Conservation (phyloP, 1,140 invertebrate genomes). For the Megalonaias nervosa region DNA sequence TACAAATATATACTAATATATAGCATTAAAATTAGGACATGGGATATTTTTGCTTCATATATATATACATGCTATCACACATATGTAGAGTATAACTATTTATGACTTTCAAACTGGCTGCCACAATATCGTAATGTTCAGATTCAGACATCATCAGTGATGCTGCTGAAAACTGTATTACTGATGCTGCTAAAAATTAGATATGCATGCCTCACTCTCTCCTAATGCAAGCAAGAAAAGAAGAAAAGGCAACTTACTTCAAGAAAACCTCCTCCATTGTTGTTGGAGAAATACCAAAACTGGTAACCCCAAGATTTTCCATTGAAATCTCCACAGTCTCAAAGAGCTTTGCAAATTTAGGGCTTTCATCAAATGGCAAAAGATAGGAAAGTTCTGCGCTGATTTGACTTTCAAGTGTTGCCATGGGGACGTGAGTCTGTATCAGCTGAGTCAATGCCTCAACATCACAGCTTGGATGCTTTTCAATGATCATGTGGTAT, state of each 20-base stretch:
- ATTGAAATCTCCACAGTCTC: slow-evolving; percentile 77
- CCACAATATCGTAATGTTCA: too few species aligned
- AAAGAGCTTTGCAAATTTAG: slow-evolving; percentile 74
- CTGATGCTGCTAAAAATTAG: too few species aligned
- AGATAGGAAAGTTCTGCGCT: slow-evolving; percentile 58
- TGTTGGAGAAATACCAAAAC: slow-evolving; percentile 83
- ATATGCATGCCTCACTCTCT: background rate
- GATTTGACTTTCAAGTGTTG: slow-evolving; percentile 43
- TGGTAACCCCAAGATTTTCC: slow-evolving; percentile 78
- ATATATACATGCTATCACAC: too few species aligned
- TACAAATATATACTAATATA: too few species aligned
- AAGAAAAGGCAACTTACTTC: slow-evolving; percentile 75
- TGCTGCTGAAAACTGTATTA: background rate
- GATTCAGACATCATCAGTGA: too few species aligned
- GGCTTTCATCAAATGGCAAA: slow-evolving; percentile 64
- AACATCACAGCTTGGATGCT: slow-evolving; percentile 23
- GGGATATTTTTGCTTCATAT: too few species aligned
- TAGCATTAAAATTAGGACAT: too few species aligned
- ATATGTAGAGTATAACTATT: too few species aligned
- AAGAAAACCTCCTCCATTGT: slow-evolving; percentile 75
- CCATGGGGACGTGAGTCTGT: slow-evolving; percentile 46
- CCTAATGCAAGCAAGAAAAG: background rate
- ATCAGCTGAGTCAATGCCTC: slow-evolving; percentile 68
- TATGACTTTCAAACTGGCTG: too few species aligned
- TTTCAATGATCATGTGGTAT: slow-evolving; percentile 66